A percentile compares a stretch with the other conserved stretches of the same genome.
These are phyloP conservation scores for Psilanteris sp. DNA, from an alignment of 1,140 invertebrate genomes.

Conservation along the genomic window DNA sequence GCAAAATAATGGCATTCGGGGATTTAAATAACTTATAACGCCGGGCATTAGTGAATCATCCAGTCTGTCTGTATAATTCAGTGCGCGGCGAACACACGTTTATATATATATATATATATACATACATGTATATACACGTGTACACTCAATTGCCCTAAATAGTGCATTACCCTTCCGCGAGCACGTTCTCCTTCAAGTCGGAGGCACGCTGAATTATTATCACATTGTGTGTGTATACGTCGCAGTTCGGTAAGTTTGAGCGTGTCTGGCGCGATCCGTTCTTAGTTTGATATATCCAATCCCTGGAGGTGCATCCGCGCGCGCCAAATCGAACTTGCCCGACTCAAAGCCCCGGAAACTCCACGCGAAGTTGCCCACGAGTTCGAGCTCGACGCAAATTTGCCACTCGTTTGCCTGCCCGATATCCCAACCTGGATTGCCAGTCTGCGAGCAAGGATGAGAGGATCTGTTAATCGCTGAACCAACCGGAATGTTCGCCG, in stretches of 20 bases:
- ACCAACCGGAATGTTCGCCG: conserved; percentile 32
- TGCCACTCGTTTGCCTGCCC: conserved; percentile 55
- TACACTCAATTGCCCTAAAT: conserved; percentile 60
- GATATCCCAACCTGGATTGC: conserved; percentile 19
- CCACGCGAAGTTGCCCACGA: conserved; percentile 36
- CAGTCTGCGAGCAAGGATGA: not conserved
- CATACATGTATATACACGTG: no score
- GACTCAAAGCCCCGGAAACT: conserved; percentile 42
- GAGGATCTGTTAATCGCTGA: conserved; percentile 41
- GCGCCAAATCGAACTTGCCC: conserved; percentile 35
- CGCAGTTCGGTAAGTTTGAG: conserved; percentile 27
- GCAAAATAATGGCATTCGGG: no score
- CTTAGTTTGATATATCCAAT: conserved; percentile 58
- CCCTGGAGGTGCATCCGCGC: conserved; percentile 53
- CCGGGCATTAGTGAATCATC: no score
- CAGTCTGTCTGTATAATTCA: no score
- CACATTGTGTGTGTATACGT: conserved; percentile 48
- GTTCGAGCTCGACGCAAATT: conserved; percentile 57
- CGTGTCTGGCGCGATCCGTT: conserved; percentile 51
- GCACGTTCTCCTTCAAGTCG: conserved; percentile 39
- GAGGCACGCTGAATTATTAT: conserved; percentile 59
- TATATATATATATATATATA: no score
- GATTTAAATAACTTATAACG: no score
- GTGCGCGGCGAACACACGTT: no score
- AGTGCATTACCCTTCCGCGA: conserved; percentile 49